A percentile compares a stretch with the other conserved stretches of the same genome.
Conservation (phyloP, 92 coral and sea anemone genomes). For the Phenganax subtilis region DNA sequence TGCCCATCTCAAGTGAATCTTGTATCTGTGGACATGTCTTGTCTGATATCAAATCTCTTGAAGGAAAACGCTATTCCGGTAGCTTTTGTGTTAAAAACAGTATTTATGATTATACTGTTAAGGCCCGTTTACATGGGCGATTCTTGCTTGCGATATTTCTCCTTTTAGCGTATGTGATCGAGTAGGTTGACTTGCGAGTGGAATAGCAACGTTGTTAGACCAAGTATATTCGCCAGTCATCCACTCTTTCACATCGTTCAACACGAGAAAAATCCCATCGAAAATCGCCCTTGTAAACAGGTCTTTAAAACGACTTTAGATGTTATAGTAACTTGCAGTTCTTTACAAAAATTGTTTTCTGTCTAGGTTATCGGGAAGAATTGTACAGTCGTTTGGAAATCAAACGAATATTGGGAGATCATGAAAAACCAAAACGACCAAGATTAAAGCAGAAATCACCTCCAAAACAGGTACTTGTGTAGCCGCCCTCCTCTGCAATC, state of each 20-base stretch:
- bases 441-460: constrained; percentile 29
- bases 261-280: too few relatives aligned
- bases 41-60: constrained; percentile 51
- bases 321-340: neutral
- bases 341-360: neutral
- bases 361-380: constrained; percentile 49
- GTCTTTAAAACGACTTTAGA: too few relatives aligned
- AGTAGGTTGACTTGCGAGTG: too few relatives aligned
- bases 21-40: constrained; percentile 71
- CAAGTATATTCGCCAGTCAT: neutral
- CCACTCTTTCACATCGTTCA: neutral
- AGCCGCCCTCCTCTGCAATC: neutral
- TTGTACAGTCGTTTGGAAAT: constrained; percentile 54
- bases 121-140: neutral
- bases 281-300: too few relatives aligned
- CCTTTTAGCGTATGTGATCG: too few relatives aligned
- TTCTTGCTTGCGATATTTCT: too few relatives aligned
- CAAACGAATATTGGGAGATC: constrained; percentile 25
- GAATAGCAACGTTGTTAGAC: neutral
- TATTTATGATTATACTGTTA: too few relatives aligned
- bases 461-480: constrained; percentile 18
- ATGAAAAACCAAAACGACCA: constrained; percentile 37
- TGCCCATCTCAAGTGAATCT: constrained; percentile 52
- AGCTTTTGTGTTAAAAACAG: too few relatives aligned
- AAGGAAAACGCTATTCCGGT: constrained; percentile 70